Base-by-base conservation (phyloP, 2,888 invertebrate genomes). In the Andrena chrysosceles region DNA sequence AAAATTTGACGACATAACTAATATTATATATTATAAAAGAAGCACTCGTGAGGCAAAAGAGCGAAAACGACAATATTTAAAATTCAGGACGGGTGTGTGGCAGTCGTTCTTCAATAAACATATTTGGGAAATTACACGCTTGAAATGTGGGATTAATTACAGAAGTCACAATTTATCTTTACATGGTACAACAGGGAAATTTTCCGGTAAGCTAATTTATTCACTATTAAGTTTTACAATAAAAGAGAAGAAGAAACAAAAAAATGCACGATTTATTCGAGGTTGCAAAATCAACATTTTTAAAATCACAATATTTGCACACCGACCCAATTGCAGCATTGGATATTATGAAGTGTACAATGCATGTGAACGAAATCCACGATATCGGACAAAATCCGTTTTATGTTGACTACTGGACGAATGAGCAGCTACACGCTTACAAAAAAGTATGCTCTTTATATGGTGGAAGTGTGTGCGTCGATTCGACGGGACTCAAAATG, bases 301-400 rank as follows among this genome's bases (percentile, higher is more conserved):
- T 52, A 52, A 20, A 54, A 54, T 20, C 54, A 8, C 8, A 54
- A 2, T 54, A 54, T 20, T 8, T 54, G 2, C 54, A 54, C 3
- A 54, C 54, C 1, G 20, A 20, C 8, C 54, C 54, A 54, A 54
- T 54, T 54, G 54, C 54, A 54, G 54, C 20, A 54, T 54, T 54
- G 54, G 20, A 20, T 54, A 54, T 20, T 0, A 54, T 54, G 54
- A 54, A 54, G 3, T 20, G 54, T 8, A 20, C 54, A 54, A 54
- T 54, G 20, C n/a, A 54, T 54, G 54, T 8, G 0, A 54, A 54
- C 2, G 54, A 54, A 54, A 54, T 54, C 0, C n/a, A 54, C 0
- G 54, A 54, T 54, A 52, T 20, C 8, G 20, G n/a, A 54, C 54
- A 54, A 54, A 54, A 54, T 54, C 54, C 54, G 54, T 54, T 54